Base-by-base conservation (phyloP, 2,113 vertebrate species). In the Poecile atricapillus region DNA sequence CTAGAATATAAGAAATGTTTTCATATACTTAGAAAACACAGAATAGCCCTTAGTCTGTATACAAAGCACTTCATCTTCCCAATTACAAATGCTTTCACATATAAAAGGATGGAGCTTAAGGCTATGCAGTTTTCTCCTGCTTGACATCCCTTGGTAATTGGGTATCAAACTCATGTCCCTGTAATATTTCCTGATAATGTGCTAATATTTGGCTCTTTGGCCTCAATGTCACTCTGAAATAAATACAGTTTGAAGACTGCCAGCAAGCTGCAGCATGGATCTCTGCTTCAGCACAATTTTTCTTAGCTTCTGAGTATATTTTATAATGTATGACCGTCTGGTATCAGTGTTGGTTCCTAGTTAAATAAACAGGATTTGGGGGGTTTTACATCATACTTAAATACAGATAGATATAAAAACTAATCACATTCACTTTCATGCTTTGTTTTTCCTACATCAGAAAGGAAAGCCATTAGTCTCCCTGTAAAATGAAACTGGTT, bases 371-470 rank as follows among this genome's bases (percentile, higher is more conserved):
- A 28, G 7, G 8, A 17, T 35, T 46, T 5, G 2, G 6, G 14
- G 0, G 0, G 1, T 27, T 53, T 49, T 19, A 12, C 14, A 15
- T 18, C 15, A 16, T 41, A 43, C 4, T 71, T 67, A 69, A 76
- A 31, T 20, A 60, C 4, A 23, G 12, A 6, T 62, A 47, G 11
- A 21, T 70, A 20, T 19, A 35, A 78, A 87, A 87, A 24, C 3
- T 3, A 46, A 46, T 17, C 21, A 63, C 75, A 84, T 35, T 8
- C 14, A 63, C 39, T 37, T 13, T 50, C 16, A 17, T 11, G 4
- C 3, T 89, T 77, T 90, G 7, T 7, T 89, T 67, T 60, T 44
- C 44, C 60, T 55, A 3, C 11, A 39, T 44, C 44, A 71, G 10
- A 55, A 25, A 75, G 30, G 31, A 21, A 75, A 92, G 39, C 4